Evolutionary conservation across 2,888 invertebrate species (phyloP), one percentile per base, ranked within the genome.

Genomic region (Pachliopta kotzebuea): DNA sequence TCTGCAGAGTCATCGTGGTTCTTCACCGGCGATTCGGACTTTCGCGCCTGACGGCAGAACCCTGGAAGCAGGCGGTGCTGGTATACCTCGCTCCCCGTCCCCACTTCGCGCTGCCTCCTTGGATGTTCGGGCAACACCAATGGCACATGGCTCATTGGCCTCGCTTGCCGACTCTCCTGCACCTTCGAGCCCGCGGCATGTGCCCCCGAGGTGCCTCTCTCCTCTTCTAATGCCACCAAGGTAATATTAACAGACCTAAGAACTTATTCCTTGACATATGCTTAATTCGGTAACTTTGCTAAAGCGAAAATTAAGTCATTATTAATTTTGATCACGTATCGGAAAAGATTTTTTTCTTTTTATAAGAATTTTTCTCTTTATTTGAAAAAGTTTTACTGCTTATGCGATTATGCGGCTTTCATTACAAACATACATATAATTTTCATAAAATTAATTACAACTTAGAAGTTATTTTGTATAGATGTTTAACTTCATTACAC

Each of bases 1-100:
- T 60, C 71, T 70, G 3, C 84, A 94, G 93, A 94, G 94, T 71
- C 96, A 96, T 77, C 95, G 96, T 52, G 96, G 96, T 9, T 96
- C 96, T 0, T 96, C 96, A 0, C 96, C 96, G 0, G 96, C 96
- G 71, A 96, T 96, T 71, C 93, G 96, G 69, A 96, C 96, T 0
- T 96, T 95, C 75, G 96, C 96, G 23, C 96, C 96, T 0, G 96
- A 96, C 77, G 96, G 96, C 0, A 94, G 95, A 21, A 93, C 94
- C 2, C 78, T 92, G 1, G 92, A 92, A 68, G 93, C 88, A 62
- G 86, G 90, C 67, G 72, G 84, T 88, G 76, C 94, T 89, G 71
- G 95, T 89, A 31, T 95, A 89, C 92, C 93, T 0, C 86, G 96
- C 62, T 96, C 96, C 0, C 96, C 96, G 0, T 96, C 96, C 24